phyloP scores from a whole-genome alignment of 2,797 vertebrate species.

The Etheostoma perlongum region DNA sequence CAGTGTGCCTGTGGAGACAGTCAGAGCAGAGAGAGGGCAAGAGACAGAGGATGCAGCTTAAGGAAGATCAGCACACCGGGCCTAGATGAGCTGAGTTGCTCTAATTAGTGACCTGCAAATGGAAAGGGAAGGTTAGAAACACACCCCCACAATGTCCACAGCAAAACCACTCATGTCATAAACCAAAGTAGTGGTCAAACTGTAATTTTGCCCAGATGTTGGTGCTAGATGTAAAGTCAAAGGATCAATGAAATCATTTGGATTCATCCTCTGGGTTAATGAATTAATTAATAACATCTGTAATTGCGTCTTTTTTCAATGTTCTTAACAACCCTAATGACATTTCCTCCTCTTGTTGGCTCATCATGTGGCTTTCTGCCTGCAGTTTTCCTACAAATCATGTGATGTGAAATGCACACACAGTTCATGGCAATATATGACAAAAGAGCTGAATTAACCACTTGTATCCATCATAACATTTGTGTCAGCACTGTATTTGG shows the following conservation, averaged over 20 bases:
- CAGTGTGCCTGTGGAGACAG: no score
- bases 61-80: no score
- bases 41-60: no score
- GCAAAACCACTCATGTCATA: no score
- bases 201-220: neutral
- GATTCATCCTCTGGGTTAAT: neutral
- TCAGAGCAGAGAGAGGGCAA: no score
- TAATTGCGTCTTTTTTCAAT: conserved; percentile 36
- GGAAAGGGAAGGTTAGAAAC: no score
- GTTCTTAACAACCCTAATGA: conserved; percentile 49
- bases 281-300: neutral
- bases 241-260: neutral
- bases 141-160: no score
- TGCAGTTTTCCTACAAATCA: conserved; percentile 5
- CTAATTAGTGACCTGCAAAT: no score
- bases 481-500: conserved; percentile 44
- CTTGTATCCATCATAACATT: conserved; percentile 42
- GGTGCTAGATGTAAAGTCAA: neutral
- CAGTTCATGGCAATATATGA: conserved; percentile 31
- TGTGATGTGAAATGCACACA: conserved; percentile 26
- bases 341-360: conserved; percentile 30
- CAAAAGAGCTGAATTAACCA: conserved; percentile 30
- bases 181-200: neutral
- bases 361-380: conserved; percentile 16
- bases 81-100: no score